Conservation (phyloP, 2,113 vertebrate genomes). For the Atrichornis clamosus region DNA sequence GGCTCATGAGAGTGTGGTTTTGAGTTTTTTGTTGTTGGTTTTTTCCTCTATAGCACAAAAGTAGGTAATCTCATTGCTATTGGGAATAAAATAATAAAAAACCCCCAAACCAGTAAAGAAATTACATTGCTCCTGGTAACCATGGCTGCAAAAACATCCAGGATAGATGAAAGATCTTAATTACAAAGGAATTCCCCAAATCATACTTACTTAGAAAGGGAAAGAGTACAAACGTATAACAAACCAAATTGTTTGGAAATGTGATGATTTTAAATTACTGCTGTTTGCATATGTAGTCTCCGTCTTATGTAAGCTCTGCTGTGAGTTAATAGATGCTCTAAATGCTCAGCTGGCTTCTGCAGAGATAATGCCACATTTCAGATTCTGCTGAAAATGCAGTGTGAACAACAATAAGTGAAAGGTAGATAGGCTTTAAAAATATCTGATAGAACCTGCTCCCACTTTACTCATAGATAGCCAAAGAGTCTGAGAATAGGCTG, state of each 20-base stretch:
- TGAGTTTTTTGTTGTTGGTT: not conserved
- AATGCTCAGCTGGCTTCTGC: conserved; percentile 10
- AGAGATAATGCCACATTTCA: not conserved
- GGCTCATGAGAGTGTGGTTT: not conserved
- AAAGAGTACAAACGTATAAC: not conserved
- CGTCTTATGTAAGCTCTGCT: not conserved
- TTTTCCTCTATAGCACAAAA: not conserved
- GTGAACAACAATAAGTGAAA: not conserved
- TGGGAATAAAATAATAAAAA: not conserved
- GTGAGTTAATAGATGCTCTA: not conserved
- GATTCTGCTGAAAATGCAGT: not conserved
- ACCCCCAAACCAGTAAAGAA: not conserved
- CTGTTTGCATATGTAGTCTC: not conserved
- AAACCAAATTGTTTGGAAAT: not conserved
- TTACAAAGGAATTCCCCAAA: not conserved
- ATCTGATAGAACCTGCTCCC: not conserved
- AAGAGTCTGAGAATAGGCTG: not conserved
- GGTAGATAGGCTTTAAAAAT: not conserved
- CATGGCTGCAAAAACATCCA: not conserved
- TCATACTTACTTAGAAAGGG: not conserved
- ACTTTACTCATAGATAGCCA: not conserved
- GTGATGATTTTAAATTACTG: not conserved
- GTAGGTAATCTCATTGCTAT: not conserved
- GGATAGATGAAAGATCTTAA: not conserved
- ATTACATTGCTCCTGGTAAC: not conserved